These are phyloP conservation scores for Eurois occulta DNA, from an alignment of 2,888 invertebrate genomes.

Conservation along the genomic window DNA sequence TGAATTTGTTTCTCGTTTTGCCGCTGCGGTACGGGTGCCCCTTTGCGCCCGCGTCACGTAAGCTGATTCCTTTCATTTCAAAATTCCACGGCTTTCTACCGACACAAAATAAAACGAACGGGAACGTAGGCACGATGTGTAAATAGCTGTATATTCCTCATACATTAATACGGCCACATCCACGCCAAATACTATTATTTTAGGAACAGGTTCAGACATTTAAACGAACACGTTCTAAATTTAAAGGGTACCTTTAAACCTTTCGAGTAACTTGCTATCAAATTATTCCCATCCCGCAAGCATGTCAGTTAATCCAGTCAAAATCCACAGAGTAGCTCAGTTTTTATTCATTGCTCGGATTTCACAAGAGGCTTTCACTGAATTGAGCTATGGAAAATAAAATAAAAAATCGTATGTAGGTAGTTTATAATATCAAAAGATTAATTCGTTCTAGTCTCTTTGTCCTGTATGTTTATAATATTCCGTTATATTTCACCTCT, in stretches of 20 bases:
- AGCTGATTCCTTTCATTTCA: conserved; percentile 66
- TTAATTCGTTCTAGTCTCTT: no score
- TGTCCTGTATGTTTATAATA: conserved; percentile 2
- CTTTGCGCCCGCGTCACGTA: conserved; percentile 64
- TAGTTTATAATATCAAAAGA: conserved; percentile 27
- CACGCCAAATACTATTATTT: conserved; percentile 38
- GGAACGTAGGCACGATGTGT: conserved; percentile 42
- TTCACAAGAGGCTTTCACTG: conserved; percentile 45
- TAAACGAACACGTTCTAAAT: conserved; percentile 12
- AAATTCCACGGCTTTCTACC: conserved; percentile 55
- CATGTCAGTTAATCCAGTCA: conserved; percentile 28
- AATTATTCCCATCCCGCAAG: conserved; percentile 28
- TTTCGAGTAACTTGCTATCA: conserved; percentile 19
- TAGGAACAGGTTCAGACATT: conserved; percentile 36
- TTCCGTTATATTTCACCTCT: background rate
- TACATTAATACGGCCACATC: conserved; percentile 19
- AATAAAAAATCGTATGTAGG: conserved; percentile 27
- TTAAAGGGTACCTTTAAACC: no score
- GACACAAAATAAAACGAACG: conserved; percentile 51
- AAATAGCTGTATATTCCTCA: conserved; percentile 40
- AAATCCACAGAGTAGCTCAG: conserved; percentile 2
- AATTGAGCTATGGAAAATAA: conserved; percentile 37
- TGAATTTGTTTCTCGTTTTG: conserved; percentile 71
- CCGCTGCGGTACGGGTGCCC: conserved; percentile 45
- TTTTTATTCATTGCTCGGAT: conserved; percentile 42